Base-by-base conservation (phyloP, 2,888 invertebrate species). In the Altica lythri region DNA sequence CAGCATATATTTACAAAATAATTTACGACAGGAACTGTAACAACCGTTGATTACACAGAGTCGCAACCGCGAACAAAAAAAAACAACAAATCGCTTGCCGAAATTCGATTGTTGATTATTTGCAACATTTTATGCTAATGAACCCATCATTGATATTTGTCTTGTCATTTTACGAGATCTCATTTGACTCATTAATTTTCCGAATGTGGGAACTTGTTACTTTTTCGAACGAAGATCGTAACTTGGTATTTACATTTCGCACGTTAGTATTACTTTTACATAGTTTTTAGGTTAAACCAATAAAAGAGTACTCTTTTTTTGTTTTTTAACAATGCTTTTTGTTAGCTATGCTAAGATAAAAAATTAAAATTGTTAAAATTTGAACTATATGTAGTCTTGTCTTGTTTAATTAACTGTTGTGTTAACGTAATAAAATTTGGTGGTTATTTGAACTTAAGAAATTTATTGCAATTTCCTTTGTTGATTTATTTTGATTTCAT, bases 181-280 rank as follows among this genome's bases (percentile, higher is more conserved):
- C 40, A 48, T 38, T 29, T 48, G 12, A 27, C 29, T 48, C 38
- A 48, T 29, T 49, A 49, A 49, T 40, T 47, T n/a, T 51, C 16
- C 17, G 30, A 46, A 30, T 46, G 51, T 45, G 45, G 27, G 49
- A 50, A 50, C 49, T 13, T 46, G 53, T 46, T 53, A 34, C 42
- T 50, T 34, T 40, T 48, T 34, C 27, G 19, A 16, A 16, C n/a
- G 8, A 17, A 29, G 40, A 40, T 35, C 18, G 9, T 29, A 13
- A 5, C 16, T 13, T 30, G 14, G 9, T 51, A 51, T 55, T 55
- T 51, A 37, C 47, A 43, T 47, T 55, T 55, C 55, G 47, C 55
- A 55, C 55, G 55, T 51, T 51, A 25, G 17, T 37, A 25, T 37
- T 12, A 32, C 12, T 49, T 40, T 40, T n/a, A n/a, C n/a, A n/a